Evolutionary conservation across 92 coral and sea anemone species (phyloP).

Genomic region (Meandrina meandrites): DNA sequence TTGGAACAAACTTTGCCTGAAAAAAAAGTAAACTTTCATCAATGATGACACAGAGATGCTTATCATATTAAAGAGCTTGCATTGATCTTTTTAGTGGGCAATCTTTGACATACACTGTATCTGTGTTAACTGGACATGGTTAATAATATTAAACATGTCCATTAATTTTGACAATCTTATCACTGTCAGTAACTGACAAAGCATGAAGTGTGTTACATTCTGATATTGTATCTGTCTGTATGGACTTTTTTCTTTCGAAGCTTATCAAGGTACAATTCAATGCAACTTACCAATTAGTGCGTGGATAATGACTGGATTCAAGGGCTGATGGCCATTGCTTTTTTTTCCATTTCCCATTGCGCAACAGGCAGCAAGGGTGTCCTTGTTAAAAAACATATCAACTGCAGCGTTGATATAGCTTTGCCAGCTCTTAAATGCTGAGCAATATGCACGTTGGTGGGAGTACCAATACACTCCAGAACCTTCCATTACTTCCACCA

Average conservation of each 20-base stretch:
- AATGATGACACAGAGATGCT: not conserved
- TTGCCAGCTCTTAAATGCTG: conserved; percentile 9
- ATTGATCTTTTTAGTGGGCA: not conserved
- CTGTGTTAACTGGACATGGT: no score
- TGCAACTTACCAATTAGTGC: conserved; percentile 40
- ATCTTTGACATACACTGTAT: no score
- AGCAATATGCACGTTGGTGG: conserved; percentile 40
- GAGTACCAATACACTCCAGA: conserved; percentile 23
- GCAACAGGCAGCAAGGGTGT: conserved; percentile 7
- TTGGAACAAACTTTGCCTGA: conserved; percentile 27
- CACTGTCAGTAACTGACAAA: not conserved
- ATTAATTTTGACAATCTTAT: not conserved
- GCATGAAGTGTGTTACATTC: no score
- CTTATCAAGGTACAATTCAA: no score
- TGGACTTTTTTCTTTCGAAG: no score
- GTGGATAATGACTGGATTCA: conserved; percentile 18
- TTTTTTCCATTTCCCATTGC: conserved; percentile 30
- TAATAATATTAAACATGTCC: not conserved
- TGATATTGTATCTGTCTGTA: no score
- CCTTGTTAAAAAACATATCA: conserved; percentile 26
- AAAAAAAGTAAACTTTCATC: not conserved
- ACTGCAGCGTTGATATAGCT: conserved; percentile 30
- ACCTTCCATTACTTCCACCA: no score
- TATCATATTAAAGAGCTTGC: no score
- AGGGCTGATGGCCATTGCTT: conserved; percentile 6